Evolutionary conservation across 2,888 invertebrate genomes (phyloP), one percentile per base, ranked within the genome.

Genomic region (Pristionchus maxplancki): DNA sequence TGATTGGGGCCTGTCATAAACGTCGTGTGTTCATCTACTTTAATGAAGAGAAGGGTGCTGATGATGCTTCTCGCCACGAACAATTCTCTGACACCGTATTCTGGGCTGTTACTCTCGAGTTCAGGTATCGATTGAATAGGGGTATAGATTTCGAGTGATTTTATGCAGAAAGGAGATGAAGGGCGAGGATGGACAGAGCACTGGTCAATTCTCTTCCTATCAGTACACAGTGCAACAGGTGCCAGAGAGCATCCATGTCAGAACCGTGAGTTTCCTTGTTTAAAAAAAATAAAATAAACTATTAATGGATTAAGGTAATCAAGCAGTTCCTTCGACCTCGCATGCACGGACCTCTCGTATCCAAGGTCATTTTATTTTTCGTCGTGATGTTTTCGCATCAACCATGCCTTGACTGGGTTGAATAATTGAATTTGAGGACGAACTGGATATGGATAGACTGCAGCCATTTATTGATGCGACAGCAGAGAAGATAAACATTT

Each of bases 31-130:
- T 83, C 62, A 81, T 89, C 50, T 83, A 64, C 31, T 89, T 89
- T 64, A 87, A 87, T 20, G 88, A 88, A 40, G 74, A 88, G 24
- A 82, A 89, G 62, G 50, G 48, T 2, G 13, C 44, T 3, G 89
- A 89, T 13, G 92, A 89, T 44, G 82, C 83, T 34, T 91, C 93
- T 44, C 90, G 93, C 17, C 93, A 93, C 88, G 94, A 94, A 78
- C 92, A 92, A 40, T 93, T 93, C 89, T 94, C 94, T 4, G 94
- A 94, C 84, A 93, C 93, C 6, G 90, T 94, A 24, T 93, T 94
- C 89, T 94, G 94, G 94, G 91, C 91, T 24, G 50, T 93, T 37
- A 91, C 92, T 40, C 82, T 94, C 3, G 90, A 91, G 17, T 94
- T 94, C 50, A 50, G 78, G 78, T 78, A 48, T 28, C 20, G 44